A percentile compares a stretch with the other conserved stretches of the same genome.
Conservation (phyloP, 2,113 vertebrate genomes). For the Alaudala cheleensis region DNA sequence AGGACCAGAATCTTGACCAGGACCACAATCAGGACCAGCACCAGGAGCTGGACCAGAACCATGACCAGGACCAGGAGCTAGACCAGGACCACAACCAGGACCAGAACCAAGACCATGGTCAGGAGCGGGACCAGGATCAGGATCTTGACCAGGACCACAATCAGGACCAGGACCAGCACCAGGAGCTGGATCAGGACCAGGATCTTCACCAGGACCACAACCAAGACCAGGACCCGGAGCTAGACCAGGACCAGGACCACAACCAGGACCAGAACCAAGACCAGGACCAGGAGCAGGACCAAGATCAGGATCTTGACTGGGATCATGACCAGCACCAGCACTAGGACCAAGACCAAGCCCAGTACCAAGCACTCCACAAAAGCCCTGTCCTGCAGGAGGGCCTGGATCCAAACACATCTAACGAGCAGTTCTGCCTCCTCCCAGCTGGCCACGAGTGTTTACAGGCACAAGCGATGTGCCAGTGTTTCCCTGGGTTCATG, state of each 20-base stretch:
- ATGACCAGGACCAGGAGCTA: fast-evolving
- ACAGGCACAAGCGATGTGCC: background rate
- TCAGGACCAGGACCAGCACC: fast-evolving
- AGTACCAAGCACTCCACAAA: background rate
- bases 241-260: fast-evolving
- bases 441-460: conserved; percentile 6
- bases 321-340: fast-evolving
- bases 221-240: fast-evolving
- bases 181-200: fast-evolving
- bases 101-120: fast-evolving
- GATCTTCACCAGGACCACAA: fast-evolving
- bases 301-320: background rate
- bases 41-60: fast-evolving
- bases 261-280: fast-evolving
- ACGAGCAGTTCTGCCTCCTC: background rate
- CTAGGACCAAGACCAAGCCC: fast-evolving
- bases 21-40: fast-evolving
- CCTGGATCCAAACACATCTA: background rate
- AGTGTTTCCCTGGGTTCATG: background rate
- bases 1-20: background rate
- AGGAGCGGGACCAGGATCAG: fast-evolving
- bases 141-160: fast-evolving
- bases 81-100: fast-evolving
- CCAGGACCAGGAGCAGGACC: fast-evolving
- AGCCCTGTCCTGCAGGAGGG: background rate